These are phyloP conservation scores for Amia ocellicauda DNA, from an alignment of 2,113 vertebrate species.

Conservation along the genomic window DNA sequence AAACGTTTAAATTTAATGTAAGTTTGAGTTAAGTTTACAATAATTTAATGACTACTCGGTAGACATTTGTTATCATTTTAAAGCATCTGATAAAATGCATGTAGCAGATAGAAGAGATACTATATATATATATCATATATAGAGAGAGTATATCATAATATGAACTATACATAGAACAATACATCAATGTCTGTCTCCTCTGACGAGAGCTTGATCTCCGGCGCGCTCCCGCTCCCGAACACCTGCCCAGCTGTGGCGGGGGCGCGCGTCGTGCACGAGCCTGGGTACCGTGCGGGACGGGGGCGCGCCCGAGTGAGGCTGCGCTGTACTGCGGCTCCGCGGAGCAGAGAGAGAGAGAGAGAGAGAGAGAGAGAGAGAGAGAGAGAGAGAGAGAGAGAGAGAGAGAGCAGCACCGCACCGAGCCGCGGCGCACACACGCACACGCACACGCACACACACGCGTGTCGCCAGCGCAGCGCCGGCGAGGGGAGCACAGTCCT, in stretches of 20 bases:
- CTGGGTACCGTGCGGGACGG: conserved; percentile 23
- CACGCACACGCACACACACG: neutral
- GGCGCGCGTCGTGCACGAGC: conserved; percentile 14
- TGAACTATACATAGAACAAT: too few species aligned
- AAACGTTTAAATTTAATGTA: too few species aligned
- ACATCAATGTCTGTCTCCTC: too few species aligned
- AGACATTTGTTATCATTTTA: too few species aligned
- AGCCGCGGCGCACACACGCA: neutral
- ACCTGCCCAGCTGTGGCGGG: conserved; percentile 30
- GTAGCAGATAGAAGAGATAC: too few species aligned
- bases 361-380: neutral
- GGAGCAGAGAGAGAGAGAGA: conserved; percentile 11
- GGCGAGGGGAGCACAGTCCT: neutral
- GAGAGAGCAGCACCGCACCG: conserved; percentile 27
- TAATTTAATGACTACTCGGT: too few species aligned
- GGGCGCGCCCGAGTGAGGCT: conserved; percentile 26
- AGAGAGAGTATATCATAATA: too few species aligned
- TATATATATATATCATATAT: too few species aligned
- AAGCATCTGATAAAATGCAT: too few species aligned
- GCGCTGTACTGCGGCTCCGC: neutral
- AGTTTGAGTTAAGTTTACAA: too few species aligned
- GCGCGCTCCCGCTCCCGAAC: conserved; percentile 2
- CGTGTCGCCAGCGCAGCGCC: neutral
- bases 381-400: conserved; percentile 1
- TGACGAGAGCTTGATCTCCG: neutral